These are phyloP conservation scores for Spinus olivaceus DNA, from an alignment of 2,797 vertebrate species.

Conservation along the genomic window DNA sequence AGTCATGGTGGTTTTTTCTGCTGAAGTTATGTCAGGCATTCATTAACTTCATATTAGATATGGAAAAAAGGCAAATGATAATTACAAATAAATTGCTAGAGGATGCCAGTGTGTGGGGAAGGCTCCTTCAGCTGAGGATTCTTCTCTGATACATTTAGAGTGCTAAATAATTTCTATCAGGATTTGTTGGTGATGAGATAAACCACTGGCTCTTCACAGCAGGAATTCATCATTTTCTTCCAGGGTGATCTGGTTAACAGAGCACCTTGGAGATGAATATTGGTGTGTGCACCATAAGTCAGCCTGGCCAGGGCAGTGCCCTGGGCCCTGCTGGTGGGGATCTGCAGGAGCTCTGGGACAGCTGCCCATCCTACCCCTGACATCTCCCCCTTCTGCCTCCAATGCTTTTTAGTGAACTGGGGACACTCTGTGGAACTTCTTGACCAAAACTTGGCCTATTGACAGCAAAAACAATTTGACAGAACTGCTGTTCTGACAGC, in stretches of 20 bases:
- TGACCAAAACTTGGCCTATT: neutral
- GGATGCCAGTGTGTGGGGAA: neutral
- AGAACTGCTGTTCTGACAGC: neutral
- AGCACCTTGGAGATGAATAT: neutral
- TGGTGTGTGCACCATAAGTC: neutral
- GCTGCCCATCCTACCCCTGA: neutral
- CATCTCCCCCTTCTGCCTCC: neutral
- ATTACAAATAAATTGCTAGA: constrained; percentile 25
- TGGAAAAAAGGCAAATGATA: neutral
- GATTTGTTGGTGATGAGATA: constrained; percentile 31
- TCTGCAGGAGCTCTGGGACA: neutral
- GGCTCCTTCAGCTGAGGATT: neutral
- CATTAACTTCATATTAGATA: constrained; percentile 20
- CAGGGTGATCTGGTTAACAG: neutral
- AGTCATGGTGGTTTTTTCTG: neutral
- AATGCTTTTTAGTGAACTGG: neutral
- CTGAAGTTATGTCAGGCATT: constrained; percentile 11
- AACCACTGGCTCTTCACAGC: constrained; percentile 1
- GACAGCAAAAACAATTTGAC: neutral
- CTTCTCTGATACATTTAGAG: neutral
- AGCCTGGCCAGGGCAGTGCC: neutral
- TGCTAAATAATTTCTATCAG: constrained; percentile 19
- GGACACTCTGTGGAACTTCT: neutral
- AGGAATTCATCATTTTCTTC: constrained; percentile 11
- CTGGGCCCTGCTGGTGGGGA: neutral